Evolutionary conservation across 2,113 vertebrate genomes (phyloP).

Genomic region (Pterocles burchelli): DNA sequence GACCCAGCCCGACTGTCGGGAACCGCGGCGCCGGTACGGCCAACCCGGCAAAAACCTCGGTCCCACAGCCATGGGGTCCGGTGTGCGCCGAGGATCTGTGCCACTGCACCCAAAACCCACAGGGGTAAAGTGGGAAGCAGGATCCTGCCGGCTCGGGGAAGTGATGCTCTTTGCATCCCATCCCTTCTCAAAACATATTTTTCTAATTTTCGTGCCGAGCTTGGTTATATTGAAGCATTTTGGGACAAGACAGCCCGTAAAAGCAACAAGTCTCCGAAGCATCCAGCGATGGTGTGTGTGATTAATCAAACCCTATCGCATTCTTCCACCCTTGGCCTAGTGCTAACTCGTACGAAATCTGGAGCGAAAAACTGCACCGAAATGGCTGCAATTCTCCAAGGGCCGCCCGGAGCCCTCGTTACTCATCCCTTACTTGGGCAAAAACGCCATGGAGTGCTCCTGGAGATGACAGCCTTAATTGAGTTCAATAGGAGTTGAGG

Average conservation of each 20-base stretch:
- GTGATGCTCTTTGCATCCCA: background rate
- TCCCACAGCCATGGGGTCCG: rapidly evolving
- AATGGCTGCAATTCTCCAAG: constrained; percentile 59
- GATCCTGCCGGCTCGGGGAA: background rate
- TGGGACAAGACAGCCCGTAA: background rate
- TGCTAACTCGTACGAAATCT: constrained; percentile 54
- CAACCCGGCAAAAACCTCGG: background rate
- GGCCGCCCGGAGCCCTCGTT: constrained; percentile 25
- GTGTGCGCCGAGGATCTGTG: rapidly evolving
- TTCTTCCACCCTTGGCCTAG: constrained; percentile 53
- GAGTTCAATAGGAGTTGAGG: constrained; percentile 62
- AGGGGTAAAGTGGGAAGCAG: background rate
- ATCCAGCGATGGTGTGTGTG: constrained; percentile 26
- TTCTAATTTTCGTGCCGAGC: background rate
- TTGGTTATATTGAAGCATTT: background rate
- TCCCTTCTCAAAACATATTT: constrained; percentile 31
- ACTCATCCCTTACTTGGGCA: constrained; percentile 71
- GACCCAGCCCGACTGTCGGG: background rate
- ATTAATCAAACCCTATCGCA: constrained; percentile 44
- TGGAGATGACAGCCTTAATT: constrained; percentile 66
- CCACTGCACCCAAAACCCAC: rapidly evolving
- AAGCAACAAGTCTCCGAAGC: background rate
- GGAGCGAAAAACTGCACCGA: constrained; percentile 52
- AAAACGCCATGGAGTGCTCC: constrained; percentile 62
- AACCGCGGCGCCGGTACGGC: background rate